phyloP scores from a whole-genome alignment of 2,797 vertebrate genomes.

The Helostoma temminkii region DNA sequence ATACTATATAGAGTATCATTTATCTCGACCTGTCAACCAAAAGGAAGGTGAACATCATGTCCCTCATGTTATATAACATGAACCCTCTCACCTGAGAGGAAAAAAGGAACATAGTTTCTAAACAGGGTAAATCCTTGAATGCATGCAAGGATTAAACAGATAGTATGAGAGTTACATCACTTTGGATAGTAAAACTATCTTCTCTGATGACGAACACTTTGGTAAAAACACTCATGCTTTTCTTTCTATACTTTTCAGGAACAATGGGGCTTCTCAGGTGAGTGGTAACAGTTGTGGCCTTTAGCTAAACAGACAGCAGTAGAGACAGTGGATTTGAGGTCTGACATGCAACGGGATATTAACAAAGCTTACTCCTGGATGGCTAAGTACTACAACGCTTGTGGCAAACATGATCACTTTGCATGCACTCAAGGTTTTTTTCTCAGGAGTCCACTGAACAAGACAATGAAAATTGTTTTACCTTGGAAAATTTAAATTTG shows the following conservation, averaged over 20 bases:
- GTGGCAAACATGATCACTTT: constrained; percentile 66
- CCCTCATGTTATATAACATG: constrained; percentile 20
- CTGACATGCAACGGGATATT: constrained; percentile 53
- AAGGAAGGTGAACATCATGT: neutral
- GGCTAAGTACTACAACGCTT: constrained; percentile 52
- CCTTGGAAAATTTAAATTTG: neutral
- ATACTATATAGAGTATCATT: neutral
- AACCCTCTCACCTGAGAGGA: constrained; percentile 1
- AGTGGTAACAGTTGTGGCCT: constrained; percentile 60
- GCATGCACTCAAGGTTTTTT: constrained; percentile 48
- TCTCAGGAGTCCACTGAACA: constrained; percentile 41
- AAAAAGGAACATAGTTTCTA: constrained; percentile 17
- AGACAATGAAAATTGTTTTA: neutral
- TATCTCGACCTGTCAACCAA: neutral
- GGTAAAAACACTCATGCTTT: constrained; percentile 47
- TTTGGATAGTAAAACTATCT: constrained; percentile 68
- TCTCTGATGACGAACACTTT: constrained; percentile 67
- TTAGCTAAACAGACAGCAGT: constrained; percentile 50
- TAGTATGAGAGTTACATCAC: constrained; percentile 55
- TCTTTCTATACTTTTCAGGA: constrained; percentile 46
- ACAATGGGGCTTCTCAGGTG: constrained; percentile 67
- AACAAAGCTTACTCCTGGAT: constrained; percentile 61
- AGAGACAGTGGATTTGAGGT: constrained; percentile 62
- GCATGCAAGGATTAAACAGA: constrained; percentile 1
- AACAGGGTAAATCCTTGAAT: constrained; percentile 9